Evolutionary conservation across 2,888 invertebrate species (phyloP), one percentile per base, ranked within the genome.

Genomic region (Bellardia bayeri): DNA sequence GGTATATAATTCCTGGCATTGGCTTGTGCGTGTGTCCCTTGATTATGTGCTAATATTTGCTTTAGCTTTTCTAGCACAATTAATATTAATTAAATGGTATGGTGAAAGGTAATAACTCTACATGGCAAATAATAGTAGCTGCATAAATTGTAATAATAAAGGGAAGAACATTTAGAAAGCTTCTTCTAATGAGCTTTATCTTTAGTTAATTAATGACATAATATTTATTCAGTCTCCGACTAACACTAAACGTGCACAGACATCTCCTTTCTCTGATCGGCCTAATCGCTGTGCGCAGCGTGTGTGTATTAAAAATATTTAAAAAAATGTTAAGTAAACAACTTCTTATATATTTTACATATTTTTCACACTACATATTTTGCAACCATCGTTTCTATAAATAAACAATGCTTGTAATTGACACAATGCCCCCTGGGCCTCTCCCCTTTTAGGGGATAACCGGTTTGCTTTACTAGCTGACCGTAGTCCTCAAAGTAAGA

Each of bases 31-130:
- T 13, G 7, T 61, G 40, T 3, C 49, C n/a, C 45, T 16, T 49
- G 33, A 51, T 37, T 69, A 69, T 80, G 69, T 63, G 56, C 2
- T 33, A 61, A 45, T 66, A 66, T 66, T 66, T 49, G 58, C 30
- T 45, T 74, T 37, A 16, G 45, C 40, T 72, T 71, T 51, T 40
- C n/a, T 51, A 23, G 11, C 45, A 64, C 45, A 74, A 66, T 72
- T 81, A 64, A n/a, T 56, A 72, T 74, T 82, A 74, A 81, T 81
- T 66, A 56, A 54, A 16, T 61, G 42, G 23, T 66, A 66, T 42
- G 23, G n/a, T 42, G 23, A 6, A 66, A 42, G 45, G 11, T 45
- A 23, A 42, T 23, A 66, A 66, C 45, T 13, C 11, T 66, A 14
- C 40, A 16, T 16, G 11, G 13, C 30, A 33, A 58, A 58, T 30